A percentile compares a stretch with the other conserved stretches of the same genome.
These are phyloP conservation scores for Syngnathus scovelli DNA, from an alignment of 2,113 vertebrate species.

Conservation along the genomic window DNA sequence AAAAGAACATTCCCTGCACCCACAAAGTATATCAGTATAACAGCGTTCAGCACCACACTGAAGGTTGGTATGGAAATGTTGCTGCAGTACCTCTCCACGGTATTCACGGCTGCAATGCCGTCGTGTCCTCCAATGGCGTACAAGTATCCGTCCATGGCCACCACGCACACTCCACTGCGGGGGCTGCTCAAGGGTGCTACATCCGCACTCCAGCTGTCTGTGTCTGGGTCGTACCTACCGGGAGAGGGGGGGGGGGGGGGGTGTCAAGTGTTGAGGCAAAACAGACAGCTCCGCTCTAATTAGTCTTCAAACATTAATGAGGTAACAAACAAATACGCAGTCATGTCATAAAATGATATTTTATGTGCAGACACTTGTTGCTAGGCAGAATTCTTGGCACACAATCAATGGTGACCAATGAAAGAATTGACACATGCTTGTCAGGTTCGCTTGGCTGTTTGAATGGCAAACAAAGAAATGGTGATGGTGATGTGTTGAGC, in stretches of 20 bases:
- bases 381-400: background rate
- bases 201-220: constrained; percentile 61
- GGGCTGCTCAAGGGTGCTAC: constrained; percentile 63
- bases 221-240: constrained; percentile 58
- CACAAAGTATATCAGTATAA: background rate
- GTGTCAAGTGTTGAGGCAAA: constrained; percentile 15
- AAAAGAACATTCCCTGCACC: background rate
- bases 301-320: too few species aligned
- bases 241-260: constrained; percentile 1
- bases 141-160: constrained; percentile 56
- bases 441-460: background rate
- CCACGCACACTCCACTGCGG: constrained; percentile 55
- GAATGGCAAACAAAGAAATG: background rate
- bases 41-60: background rate
- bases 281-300: background rate
- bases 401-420: background rate
- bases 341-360: background rate
- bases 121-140: constrained; percentile 61
- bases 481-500: background rate
- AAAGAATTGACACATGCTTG: background rate
- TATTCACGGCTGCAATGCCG: constrained; percentile 51
- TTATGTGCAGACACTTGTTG: background rate
- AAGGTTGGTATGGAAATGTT: too few species aligned
- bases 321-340: background rate
- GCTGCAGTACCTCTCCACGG: constrained; percentile 55